Conservation (phyloP, 2,888 invertebrate genomes). For the Auanema sp. region DNA sequence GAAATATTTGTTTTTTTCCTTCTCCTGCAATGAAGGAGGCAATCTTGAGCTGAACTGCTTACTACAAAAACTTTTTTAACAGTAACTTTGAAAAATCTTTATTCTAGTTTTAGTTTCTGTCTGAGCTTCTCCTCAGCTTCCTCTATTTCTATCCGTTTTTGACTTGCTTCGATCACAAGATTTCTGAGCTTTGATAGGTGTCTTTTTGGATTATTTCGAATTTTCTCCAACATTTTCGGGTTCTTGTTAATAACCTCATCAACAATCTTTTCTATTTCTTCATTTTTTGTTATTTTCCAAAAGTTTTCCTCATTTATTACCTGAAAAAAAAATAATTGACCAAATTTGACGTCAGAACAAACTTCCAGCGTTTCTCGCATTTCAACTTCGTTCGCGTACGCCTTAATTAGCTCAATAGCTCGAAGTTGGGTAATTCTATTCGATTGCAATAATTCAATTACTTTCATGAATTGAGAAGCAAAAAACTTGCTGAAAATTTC, state of each 20-base stretch:
- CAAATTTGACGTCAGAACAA: background rate
- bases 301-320: constrained; percentile 22
- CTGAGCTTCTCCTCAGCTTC: constrained; percentile 29
- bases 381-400: constrained; percentile 23
- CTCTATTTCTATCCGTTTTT: constrained; percentile 46
- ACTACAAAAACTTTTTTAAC: no score
- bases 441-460: constrained; percentile 17
- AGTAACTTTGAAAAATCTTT: no score
- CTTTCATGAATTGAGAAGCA: constrained; percentile 25
- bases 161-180: constrained; percentile 28
- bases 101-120: constrained; percentile 7
- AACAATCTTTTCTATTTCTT: constrained; percentile 20
- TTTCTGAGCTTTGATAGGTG: constrained; percentile 36
- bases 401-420: constrained; percentile 35
- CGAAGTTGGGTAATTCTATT: constrained; percentile 33
- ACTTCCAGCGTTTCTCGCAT: background rate
- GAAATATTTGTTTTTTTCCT: no score
- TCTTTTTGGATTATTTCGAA: constrained; percentile 11
- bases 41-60: no score
- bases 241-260: constrained; percentile 17
- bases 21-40: no score
- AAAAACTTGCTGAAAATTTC: constrained; percentile 23
- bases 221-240: constrained; percentile 22
- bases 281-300: constrained; percentile 32
- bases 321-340: constrained; percentile 17